Evolutionary conservation across 2,797 vertebrate genomes (phyloP).

Genomic region (Phrynocephalus forsythii): DNA sequence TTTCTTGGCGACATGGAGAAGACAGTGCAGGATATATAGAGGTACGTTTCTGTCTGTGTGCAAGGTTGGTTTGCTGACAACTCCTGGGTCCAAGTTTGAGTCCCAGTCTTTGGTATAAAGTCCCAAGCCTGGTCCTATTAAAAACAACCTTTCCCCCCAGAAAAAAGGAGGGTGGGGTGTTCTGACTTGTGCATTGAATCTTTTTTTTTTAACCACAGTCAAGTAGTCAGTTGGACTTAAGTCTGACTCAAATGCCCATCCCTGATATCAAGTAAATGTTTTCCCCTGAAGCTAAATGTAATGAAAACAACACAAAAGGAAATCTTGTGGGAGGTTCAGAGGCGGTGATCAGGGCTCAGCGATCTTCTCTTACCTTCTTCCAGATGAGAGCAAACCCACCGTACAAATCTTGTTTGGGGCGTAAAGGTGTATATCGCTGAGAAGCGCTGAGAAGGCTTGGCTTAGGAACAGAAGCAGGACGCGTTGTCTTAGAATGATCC

Average conservation of each 20-base stretch:
- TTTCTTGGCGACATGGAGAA: too few relatives aligned
- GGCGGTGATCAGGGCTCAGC: background rate
- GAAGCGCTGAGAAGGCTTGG: background rate
- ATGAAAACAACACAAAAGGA: background rate
- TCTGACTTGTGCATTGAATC: too few relatives aligned
- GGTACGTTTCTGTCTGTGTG: background rate
- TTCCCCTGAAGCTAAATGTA: too few relatives aligned
- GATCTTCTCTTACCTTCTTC: background rate
- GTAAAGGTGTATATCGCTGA: background rate
- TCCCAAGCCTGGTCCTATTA: too few relatives aligned
- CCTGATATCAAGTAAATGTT: background rate
- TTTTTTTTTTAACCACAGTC: too few relatives aligned
- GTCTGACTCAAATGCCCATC: too few relatives aligned
- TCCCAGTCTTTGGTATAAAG: too few relatives aligned
- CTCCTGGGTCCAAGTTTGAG: too few relatives aligned
- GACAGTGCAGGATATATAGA: background rate
- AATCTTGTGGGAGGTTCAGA: background rate
- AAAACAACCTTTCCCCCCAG: too few relatives aligned
- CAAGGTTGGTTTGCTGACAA: background rate
- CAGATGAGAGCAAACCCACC: background rate
- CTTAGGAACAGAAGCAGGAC: background rate
- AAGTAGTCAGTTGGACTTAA: too few relatives aligned
- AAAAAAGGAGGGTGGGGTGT: too few relatives aligned
- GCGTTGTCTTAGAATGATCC: background rate
- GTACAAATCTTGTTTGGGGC: background rate